Evolutionary conservation across 1,140 invertebrate genomes (phyloP).

Genomic region (Drosophila pallidifrons): DNA sequence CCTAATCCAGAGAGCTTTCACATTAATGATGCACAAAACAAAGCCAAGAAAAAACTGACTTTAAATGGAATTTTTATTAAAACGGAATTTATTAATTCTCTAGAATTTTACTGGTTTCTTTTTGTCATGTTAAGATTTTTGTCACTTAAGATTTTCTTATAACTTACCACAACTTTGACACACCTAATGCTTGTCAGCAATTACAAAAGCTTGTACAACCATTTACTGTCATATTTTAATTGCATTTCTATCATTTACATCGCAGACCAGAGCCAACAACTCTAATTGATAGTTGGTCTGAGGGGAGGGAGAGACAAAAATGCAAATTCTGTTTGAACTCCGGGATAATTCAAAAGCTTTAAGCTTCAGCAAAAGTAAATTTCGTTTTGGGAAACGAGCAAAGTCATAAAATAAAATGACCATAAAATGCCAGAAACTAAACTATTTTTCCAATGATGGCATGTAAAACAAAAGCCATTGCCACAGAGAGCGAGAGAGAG

Average conservation of each 20-base stretch:
- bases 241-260: slow-evolving; percentile 42
- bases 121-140: too few species aligned
- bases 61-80: too few species aligned
- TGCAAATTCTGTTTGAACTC: slow-evolving; percentile 9
- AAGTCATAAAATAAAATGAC: slow-evolving; percentile 60
- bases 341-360: slow-evolving; percentile 24
- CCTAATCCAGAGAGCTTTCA: neutral
- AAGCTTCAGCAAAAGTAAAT: slow-evolving; percentile 16
- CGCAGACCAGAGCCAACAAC: slow-evolving; percentile 11
- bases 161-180: neutral
- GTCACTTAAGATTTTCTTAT: too few species aligned
- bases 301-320: neutral
- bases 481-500: neutral
- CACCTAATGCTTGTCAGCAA: neutral
- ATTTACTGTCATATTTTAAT: slow-evolving; percentile 47
- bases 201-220: neutral
- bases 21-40: neutral
- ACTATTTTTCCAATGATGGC: slow-evolving; percentile 55
- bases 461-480: slow-evolving; percentile 55
- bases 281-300: slow-evolving; percentile 36
- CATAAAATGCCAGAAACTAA: slow-evolving; percentile 54
- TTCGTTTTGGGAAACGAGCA: slow-evolving; percentile 25
- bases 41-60: neutral
- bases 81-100: too few species aligned
- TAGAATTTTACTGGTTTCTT: too few species aligned